Base-by-base conservation (phyloP, 2,888 invertebrate genomes). In the Spodoptera littoralis region DNA sequence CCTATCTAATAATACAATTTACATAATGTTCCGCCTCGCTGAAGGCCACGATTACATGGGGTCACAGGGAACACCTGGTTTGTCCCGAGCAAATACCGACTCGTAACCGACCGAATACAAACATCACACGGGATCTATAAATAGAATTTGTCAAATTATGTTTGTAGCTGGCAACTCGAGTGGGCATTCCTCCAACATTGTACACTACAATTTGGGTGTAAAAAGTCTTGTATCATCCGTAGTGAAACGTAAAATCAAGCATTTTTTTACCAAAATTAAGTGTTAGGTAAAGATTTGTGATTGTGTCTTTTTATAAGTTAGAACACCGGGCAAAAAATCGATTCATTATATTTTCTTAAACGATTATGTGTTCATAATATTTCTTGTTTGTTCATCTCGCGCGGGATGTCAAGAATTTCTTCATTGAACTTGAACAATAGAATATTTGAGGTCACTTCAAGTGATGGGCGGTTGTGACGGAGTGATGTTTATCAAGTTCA, bases 181-280 rank as follows among this genome's bases (percentile, higher is more conserved):
- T 70, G 78, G 76, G 78, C 78, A 73, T 43, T 9, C 57, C 65
- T 77, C 78, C 77, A 77, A 67, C 27, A 62, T 13, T 51, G 11
- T 18, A 46, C 9, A 62, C 12, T 46, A 45, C 43, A 48, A 46
- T 41, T 53, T 56, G 72, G 69, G 62, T 63, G 72, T 48, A 64
- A 42, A 60, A 6, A 56, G 8, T 36, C 36, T 36, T 36, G 6
- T 36, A 6, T 36, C 36, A 36, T 36, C 2, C 6, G 30, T 36
- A 36, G 30, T 36, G 6, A 9, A 36, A 36, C 6, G 8, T 9
- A 9, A 27, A 27, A 27, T 27, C 5, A 27, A 4, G 27, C 1
- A 2, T 27, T 27, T 27, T 27, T 27, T 27, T 27, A 27, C 27
- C 5, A 27, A 5, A 27, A 27, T 27, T 27, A 27, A 27, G 5